These are phyloP conservation scores for Goniozus legneri DNA, from an alignment of 1,140 invertebrate genomes.

Conservation along the genomic window DNA sequence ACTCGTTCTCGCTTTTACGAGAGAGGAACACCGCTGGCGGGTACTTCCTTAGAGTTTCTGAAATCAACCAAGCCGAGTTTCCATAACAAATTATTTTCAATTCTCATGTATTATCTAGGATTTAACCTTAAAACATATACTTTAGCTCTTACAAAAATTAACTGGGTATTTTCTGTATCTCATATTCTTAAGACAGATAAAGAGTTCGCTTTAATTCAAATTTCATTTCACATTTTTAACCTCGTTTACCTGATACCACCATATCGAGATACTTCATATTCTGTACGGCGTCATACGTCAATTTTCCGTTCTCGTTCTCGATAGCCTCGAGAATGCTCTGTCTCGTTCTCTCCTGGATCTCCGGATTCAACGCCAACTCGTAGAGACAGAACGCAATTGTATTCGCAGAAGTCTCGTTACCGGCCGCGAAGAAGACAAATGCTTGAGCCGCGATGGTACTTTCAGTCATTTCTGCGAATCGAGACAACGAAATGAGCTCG, in stretches of 20 bases:
- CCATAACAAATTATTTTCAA: too few species aligned
- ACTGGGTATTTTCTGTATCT: too few species aligned
- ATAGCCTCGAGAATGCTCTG: conserved; percentile 61
- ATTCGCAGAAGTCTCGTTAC: conserved; percentile 75
- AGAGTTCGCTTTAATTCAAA: too few species aligned
- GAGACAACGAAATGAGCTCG: not conserved
- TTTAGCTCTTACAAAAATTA: too few species aligned
- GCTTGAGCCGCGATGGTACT: conserved; percentile 64
- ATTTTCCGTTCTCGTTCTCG: conserved; percentile 44
- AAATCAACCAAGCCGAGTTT: too few species aligned
- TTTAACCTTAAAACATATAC: too few species aligned
- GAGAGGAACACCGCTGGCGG: conserved; percentile 53
- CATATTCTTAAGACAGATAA: too few species aligned
- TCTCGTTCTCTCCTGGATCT: conserved; percentile 64
- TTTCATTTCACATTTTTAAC: too few species aligned
- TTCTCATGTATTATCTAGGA: too few species aligned
- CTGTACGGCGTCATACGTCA: conserved; percentile 62
- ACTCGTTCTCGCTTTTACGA: conserved; percentile 47
- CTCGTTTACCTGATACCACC: conserved; percentile 53
- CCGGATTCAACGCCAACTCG: conserved; percentile 64
- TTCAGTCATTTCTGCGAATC: conserved; percentile 53
- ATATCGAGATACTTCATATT: conserved; percentile 62
- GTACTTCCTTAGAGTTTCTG: conserved; percentile 57
- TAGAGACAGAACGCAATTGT: conserved; percentile 65
- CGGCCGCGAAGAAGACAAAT: conserved; percentile 69